phyloP scores from a whole-genome alignment of 2,888 invertebrate species.

The Nomada ferruginata region DNA sequence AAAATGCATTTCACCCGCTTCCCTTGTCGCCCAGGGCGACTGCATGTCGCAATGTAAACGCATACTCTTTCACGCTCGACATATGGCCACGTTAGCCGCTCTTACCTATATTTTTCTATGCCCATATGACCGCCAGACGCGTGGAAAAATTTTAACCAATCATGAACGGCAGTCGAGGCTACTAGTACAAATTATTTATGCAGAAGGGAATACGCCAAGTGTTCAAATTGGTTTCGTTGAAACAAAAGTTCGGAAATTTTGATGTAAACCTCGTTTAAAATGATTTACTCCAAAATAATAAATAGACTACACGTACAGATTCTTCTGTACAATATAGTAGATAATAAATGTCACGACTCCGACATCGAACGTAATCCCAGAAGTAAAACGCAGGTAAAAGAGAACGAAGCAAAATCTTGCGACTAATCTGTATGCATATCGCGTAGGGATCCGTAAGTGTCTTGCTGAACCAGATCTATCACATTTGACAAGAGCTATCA shows the following conservation, averaged over 20 bases:
- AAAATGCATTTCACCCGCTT: constrained; percentile 74
- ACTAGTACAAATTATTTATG: background rate
- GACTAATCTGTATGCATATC: constrained; percentile 37
- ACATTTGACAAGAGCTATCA: constrained; percentile 61
- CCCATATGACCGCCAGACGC: constrained; percentile 67
- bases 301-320: background rate
- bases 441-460: constrained; percentile 22
- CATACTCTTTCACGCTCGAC: constrained; percentile 71
- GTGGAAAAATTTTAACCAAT: constrained; percentile 12
- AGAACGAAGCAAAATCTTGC: background rate
- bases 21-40: constrained; percentile 77
- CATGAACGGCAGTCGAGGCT: constrained; percentile 1
- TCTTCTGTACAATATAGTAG: background rate
- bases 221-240: too few relatives aligned
- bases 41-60: constrained; percentile 72
- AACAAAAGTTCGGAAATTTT: too few relatives aligned
- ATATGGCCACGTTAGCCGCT: constrained; percentile 77
- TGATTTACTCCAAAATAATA: background rate
- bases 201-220: too few relatives aligned
- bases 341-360: background rate
- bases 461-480: constrained; percentile 47
- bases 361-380: background rate
- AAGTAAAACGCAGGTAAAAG: background rate
- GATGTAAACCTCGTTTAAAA: background rate
- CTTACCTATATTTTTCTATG: constrained; percentile 70